Evolutionary conservation across 2,888 invertebrate species (phyloP), one percentile per base, ranked within the genome.

Genomic region (Sinhomidia bicolor): DNA sequence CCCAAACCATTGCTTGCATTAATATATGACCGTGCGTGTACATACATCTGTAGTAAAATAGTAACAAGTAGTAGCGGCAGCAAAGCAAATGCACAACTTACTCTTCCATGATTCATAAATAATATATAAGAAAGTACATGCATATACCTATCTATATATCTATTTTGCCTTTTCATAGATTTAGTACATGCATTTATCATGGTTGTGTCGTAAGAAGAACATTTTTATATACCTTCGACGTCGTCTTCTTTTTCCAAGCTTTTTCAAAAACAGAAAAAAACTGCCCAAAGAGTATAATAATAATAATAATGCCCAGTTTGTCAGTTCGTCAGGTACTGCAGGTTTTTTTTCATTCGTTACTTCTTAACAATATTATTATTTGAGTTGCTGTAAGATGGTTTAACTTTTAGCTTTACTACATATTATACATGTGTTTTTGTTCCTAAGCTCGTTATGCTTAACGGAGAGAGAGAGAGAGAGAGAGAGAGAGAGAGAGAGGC

Each of bases 1-100:
- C 6, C 57, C 20, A n/a, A n/a, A n/a, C n/a, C n/a, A n/a, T n/a
- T n/a, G n/a, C n/a, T 12, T 57, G 17, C 20, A 20, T 14, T 14
- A 57, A 17, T 57, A 57, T 57, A n/a, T n/a, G n/a, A n/a, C n/a
- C 57, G 57, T 57, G 57, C 57, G 57, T 57, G 57, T 17, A 51
- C 51, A n/a, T n/a, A n/a, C n/a, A n/a, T n/a, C n/a, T n/a, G n/a
- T n/a, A n/a, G n/a, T n/a, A n/a, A n/a, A n/a, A n/a, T n/a, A n/a
- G n/a, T n/a, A n/a, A n/a, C n/a, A n/a, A n/a, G n/a, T n/a, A n/a
- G n/a, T n/a, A n/a, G n/a, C n/a, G n/a, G n/a, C n/a, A n/a, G n/a
- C n/a, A n/a, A n/a, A n/a, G n/a, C n/a, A n/a, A n/a, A n/a, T n/a
- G n/a, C n/a, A n/a, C n/a, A n/a, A n/a, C n/a, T n/a, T n/a, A n/a